phyloP scores from a whole-genome alignment of 2,888 invertebrate genomes.

The Lottia gigantea region DNA sequence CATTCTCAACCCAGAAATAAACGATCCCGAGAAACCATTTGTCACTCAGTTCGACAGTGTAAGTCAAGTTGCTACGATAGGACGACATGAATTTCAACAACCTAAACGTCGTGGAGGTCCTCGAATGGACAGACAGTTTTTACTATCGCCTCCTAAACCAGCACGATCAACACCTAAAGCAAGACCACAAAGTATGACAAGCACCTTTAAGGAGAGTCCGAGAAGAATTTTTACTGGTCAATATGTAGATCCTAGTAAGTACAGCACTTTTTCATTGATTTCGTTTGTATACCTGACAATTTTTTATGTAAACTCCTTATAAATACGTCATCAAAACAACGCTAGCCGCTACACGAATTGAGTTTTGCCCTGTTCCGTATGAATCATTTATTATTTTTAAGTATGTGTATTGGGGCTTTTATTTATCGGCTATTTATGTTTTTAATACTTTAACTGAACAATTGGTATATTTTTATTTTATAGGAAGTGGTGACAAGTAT shows the following conservation, averaged over 20 bases:
- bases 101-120: not conserved
- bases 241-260: conserved; percentile 53
- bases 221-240: conserved; percentile 46
- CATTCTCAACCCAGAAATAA: conserved; percentile 7
- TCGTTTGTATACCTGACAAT: not conserved
- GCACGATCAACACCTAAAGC: conserved; percentile 20
- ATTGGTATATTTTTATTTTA: too few species aligned
- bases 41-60: conserved; percentile 26
- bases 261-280: not conserved
- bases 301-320: too few species aligned
- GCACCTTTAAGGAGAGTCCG: conserved; percentile 16
- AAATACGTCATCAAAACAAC: too few species aligned
- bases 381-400: too few species aligned
- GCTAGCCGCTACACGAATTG: too few species aligned
- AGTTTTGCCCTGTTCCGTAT: too few species aligned
- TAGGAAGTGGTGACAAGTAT: conserved; percentile 44
- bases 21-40: conserved; percentile 17
- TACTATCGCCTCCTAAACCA: conserved; percentile 13
- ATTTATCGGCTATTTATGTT: too few species aligned
- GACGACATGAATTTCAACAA: not conserved
- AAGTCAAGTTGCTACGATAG: conserved; percentile 22
- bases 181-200: conserved; percentile 20
- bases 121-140: conserved; percentile 10
- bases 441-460: too few species aligned
- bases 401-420: too few species aligned